Percentiles rank a stretch among this genome's conserved stretches.
These are phyloP conservation scores for Leucoraja ocellata DNA, from an alignment of 2,797 vertebrate genomes.

Conservation along the genomic window DNA sequence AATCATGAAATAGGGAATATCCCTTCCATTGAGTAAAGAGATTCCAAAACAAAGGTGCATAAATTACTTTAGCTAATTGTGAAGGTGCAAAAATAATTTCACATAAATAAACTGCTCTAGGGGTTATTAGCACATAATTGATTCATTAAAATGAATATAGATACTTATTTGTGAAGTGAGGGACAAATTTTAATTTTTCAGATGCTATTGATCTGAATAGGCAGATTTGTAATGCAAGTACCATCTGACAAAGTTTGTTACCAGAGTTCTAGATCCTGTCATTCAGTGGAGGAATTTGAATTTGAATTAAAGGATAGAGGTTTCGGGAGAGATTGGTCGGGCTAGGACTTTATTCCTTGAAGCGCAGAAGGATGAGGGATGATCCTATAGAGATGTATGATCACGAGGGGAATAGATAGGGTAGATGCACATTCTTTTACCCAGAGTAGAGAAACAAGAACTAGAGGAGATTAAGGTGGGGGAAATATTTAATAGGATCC, in stretches of 20 bases:
- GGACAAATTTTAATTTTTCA: not conserved
- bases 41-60: not conserved
- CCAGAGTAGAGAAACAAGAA: too few relatives aligned
- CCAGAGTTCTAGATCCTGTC: not conserved
- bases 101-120: not conserved
- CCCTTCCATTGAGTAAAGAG: not conserved
- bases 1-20: not conserved
- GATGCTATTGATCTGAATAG: not conserved
- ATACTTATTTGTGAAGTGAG: not conserved
- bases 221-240: not conserved
- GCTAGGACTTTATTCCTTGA: too few relatives aligned
- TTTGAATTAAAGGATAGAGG: not conserved
- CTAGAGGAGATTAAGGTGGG: too few relatives aligned
- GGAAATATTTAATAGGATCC: too few relatives aligned
- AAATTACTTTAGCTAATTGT: not conserved
- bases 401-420: too few relatives aligned
- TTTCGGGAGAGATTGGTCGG: too few relatives aligned
- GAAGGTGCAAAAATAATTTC: not conserved
- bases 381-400: too few relatives aligned
- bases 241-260: not conserved
- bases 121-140: not conserved
- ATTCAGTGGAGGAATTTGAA: not conserved
- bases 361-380: too few relatives aligned
- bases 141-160: not conserved
- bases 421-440: too few relatives aligned